These are phyloP conservation scores for Sycobia sp. DNA, from an alignment of 1,140 invertebrate species.

Conservation along the genomic window DNA sequence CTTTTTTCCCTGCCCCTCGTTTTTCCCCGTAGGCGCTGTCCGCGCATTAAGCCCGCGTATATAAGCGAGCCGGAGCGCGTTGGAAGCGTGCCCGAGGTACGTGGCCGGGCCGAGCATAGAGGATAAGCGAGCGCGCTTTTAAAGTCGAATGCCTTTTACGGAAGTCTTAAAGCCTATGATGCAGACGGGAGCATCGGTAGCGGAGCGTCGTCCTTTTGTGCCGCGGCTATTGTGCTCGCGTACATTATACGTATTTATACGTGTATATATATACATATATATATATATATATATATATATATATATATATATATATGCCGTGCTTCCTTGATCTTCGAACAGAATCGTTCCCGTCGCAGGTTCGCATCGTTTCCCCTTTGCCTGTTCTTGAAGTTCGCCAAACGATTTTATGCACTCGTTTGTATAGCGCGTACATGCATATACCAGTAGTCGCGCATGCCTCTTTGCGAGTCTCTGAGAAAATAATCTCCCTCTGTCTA, in stretches of 20 bases:
- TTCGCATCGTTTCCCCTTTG: not conserved
- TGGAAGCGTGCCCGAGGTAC: too few species aligned
- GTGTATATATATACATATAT: too few species aligned
- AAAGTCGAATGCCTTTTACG: slow-evolving; percentile 15
- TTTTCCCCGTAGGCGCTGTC: not conserved
- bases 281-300: too few species aligned
- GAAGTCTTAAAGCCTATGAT: slow-evolving; percentile 3
- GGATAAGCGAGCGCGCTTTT: not conserved
- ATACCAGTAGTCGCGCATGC: not conserved
- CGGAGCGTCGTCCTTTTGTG: slow-evolving; percentile 25
- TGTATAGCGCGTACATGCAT: too few species aligned
- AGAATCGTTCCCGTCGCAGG: slow-evolving; percentile 11
- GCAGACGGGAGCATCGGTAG: not conserved
- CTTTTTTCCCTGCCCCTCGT: too few species aligned
- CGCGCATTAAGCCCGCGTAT: not conserved
- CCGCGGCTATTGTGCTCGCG: too few species aligned
- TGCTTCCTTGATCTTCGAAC: slow-evolving; percentile 5
- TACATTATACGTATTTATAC: too few species aligned
- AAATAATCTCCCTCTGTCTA: too few species aligned
- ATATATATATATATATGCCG: too few species aligned
- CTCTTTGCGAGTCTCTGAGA: not conserved
- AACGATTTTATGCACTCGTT: slow-evolving; percentile 17
- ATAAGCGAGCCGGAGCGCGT: too few species aligned
- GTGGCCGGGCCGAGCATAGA: not conserved
- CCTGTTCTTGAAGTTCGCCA: not conserved